phyloP scores from a whole-genome alignment of 2,888 invertebrate genomes.

The Leptinotarsa peninsularis region DNA sequence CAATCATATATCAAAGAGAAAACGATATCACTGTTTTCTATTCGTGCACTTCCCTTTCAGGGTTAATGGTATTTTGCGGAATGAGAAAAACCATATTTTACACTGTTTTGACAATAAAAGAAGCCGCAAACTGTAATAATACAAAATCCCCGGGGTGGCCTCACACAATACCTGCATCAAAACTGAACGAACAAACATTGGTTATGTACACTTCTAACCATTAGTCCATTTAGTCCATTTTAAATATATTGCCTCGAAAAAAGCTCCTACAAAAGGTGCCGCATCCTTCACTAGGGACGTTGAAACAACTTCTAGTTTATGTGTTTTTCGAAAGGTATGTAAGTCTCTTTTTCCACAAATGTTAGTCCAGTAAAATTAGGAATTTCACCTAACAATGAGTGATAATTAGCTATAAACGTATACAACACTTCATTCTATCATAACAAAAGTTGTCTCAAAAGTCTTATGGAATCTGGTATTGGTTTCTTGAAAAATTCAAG shows the following conservation, averaged over 20 bases:
- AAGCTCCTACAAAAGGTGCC: conserved; percentile 26
- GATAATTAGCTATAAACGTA: neutral
- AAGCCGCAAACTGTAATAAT: conserved; percentile 43
- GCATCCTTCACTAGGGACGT: conserved; percentile 21
- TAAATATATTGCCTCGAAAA: conserved; percentile 62
- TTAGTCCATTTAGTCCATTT: conserved; percentile 56
- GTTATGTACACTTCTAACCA: conserved; percentile 61
- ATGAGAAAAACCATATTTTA: conserved; percentile 41
- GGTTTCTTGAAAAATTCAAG: too few relatives aligned
- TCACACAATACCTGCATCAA: conserved; percentile 59
- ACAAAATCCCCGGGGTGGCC: conserved; percentile 57
- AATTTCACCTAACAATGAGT: neutral
- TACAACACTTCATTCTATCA: neutral
- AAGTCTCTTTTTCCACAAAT: conserved; percentile 1
- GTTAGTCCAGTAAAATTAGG: neutral
- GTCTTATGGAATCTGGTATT: too few relatives aligned
- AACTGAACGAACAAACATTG: conserved; percentile 60
- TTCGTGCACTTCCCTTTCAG: neutral
- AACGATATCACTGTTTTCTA: conserved; percentile 17
- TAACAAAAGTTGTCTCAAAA: too few relatives aligned
- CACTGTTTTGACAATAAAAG: conserved; percentile 44
- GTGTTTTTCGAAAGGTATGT: conserved; percentile 23
- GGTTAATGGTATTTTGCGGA: conserved; percentile 36
- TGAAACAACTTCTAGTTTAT: conserved; percentile 27
- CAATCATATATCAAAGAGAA: conserved; percentile 14